Evolutionary conservation across 1,140 invertebrate species (phyloP).

Genomic region (Zaprionus africanus): DNA sequence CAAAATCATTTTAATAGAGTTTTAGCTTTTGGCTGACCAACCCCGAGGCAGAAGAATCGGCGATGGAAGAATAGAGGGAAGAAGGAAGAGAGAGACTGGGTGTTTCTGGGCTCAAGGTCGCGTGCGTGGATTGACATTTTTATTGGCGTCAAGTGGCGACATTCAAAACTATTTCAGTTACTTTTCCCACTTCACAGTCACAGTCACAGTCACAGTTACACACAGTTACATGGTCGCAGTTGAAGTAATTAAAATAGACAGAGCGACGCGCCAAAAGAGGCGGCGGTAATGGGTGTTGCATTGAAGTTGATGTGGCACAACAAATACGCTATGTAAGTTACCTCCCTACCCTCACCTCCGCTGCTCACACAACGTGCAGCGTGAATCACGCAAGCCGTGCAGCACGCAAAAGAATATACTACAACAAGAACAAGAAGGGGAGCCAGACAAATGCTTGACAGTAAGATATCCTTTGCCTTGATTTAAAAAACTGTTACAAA

Average conservation of each 20-base stretch:
- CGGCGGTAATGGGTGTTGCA: conserved; percentile 39
- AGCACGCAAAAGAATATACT: conserved; percentile 63
- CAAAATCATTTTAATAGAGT: conserved; percentile 70
- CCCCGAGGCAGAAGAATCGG: conserved; percentile 15
- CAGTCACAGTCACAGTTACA: conserved; percentile 42
- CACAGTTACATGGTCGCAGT: conserved; percentile 31
- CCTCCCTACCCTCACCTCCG: not conserved
- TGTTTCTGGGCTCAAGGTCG: conserved; percentile 23
- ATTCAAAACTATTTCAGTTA: conserved; percentile 44
- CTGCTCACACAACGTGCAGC: conserved; percentile 48
- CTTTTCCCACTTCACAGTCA: conserved; percentile 5
- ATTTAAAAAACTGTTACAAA: too few relatives aligned
- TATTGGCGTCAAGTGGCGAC: conserved; percentile 74
- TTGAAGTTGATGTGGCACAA: conserved; percentile 48
- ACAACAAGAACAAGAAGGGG: not conserved
- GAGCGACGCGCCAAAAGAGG: conserved; percentile 64
- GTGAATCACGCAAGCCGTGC: conserved; percentile 71
- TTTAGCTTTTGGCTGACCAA: conserved; percentile 39
- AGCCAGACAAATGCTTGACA: too few relatives aligned
- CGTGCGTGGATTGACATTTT: conserved; percentile 61
- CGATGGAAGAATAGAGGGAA: not conserved
- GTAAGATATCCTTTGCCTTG: too few relatives aligned
- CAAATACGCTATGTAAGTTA: conserved; percentile 25
- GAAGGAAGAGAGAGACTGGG: not conserved
- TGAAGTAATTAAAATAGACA: conserved; percentile 74